Evolutionary conservation across 2,797 vertebrate species (phyloP).

Genomic region (Petrocephalus schoutedeni): DNA sequence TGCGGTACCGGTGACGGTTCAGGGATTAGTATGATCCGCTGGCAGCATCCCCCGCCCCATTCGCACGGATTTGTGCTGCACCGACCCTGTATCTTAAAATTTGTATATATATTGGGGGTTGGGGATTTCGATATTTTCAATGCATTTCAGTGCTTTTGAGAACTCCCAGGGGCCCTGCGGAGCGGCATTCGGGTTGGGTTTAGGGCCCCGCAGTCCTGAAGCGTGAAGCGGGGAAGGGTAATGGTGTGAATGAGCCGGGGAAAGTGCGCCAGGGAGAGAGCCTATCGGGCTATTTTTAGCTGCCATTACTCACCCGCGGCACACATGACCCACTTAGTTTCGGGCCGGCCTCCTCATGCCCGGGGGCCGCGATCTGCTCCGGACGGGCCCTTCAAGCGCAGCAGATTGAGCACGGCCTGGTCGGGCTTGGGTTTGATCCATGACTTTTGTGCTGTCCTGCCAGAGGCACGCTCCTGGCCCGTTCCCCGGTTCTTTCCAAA

Average conservation of each 20-base stretch:
- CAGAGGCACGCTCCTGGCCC: not conserved
- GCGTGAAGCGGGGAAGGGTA: not conserved
- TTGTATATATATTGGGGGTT: not conserved
- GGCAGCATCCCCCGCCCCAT: not conserved
- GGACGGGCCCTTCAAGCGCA: not conserved
- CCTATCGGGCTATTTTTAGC: slow-evolving; percentile 18
- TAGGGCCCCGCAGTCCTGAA: not conserved
- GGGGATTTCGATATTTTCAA: not conserved
- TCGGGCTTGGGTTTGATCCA: not conserved
- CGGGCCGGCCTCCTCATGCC: not conserved
- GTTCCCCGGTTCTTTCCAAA: not conserved
- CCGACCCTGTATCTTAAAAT: not conserved
- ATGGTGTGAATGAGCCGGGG: slow-evolving; percentile 13
- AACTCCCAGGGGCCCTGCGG: too few relatives aligned
- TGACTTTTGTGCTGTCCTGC: not conserved
- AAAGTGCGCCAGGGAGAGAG: not conserved
- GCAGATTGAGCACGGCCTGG: not conserved
- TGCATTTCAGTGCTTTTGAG: not conserved
- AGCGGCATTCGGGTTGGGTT: not conserved
- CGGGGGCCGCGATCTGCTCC: not conserved
- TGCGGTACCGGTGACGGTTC: not conserved
- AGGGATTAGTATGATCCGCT: slow-evolving; percentile 4
- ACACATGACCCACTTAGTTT: slow-evolving; percentile 17
- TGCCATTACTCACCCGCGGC: slow-evolving; percentile 14
- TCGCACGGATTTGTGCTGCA: not conserved